Evolutionary conservation across 2,888 invertebrate species (phyloP).

Genomic region (Sminthurides aquaticus): DNA sequence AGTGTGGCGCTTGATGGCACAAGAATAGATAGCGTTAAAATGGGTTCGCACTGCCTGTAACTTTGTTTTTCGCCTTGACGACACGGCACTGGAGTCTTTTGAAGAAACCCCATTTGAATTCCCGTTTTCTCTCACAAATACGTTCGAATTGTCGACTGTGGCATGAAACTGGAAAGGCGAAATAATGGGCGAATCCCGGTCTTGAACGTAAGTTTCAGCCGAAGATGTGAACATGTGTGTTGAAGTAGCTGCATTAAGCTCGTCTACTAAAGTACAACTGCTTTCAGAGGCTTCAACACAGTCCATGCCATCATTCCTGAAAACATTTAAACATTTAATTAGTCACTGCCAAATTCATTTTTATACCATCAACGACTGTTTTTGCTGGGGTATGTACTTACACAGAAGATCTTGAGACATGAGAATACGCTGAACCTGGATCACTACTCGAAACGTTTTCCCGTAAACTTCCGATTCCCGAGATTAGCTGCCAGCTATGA

Average conservation of each 20-base stretch:
- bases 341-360: no score
- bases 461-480: slow-evolving; percentile 59
- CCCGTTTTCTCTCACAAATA: no score
- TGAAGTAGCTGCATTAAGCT: slow-evolving; percentile 15
- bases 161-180: neutral
- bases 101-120: neutral
- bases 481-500: slow-evolving; percentile 62
- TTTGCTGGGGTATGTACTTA: no score
- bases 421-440: slow-evolving; percentile 45
- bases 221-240: neutral
- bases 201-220: neutral
- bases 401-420: slow-evolving; percentile 42
- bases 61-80: slow-evolving; percentile 47
- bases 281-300: slow-evolving; percentile 41
- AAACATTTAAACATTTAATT: neutral
- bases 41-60: slow-evolving; percentile 53
- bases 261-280: slow-evolving; percentile 42
- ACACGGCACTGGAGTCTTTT: neutral
- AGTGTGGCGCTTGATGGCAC: slow-evolving; percentile 52
- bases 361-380: neutral
- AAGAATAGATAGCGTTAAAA: slow-evolving; percentile 55
- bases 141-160: neutral
- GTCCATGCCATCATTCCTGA: slow-evolving; percentile 23
- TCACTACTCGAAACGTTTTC: slow-evolving; percentile 50
- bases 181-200: neutral